Base-by-base conservation (phyloP, 2,888 invertebrate genomes). In the Allolobophora icterica region DNA sequence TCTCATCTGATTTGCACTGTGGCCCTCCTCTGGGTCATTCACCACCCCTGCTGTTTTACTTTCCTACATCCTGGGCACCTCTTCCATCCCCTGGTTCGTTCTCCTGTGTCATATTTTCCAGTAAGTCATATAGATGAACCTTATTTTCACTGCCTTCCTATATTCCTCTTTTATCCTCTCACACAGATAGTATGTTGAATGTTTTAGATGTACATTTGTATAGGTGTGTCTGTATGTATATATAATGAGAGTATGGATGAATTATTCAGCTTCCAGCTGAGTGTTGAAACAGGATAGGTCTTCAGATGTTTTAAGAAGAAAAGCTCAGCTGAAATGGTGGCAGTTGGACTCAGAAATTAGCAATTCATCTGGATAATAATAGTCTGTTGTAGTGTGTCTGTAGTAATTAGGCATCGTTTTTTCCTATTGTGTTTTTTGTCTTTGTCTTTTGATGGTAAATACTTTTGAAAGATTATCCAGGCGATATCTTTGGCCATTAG, bases 1-100 rank as follows among this genome's bases (percentile, higher is more conserved):
- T 33, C 89, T n/a, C 45, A 3, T 89, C 45, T 89, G 45, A 87
- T 89, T 91, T 87, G 42, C 89, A 40, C 91, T 87, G n/a, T 33
- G 35, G 89, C 24, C 1, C 84, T 84, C 84, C 42, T 40, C 38
- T 71, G 87, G 33, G 40, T 35, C 19, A 84, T 91, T 35, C 21
- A 35, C 58, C 42, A 40, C n/a, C 58, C 58, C 19, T 52, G 52
- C 24, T 21, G 52, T 89, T 45, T 35, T 84, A 17, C 45, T 45
- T 38, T 52, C 24, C 34, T 24, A 13, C 35, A 24, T 34, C 17
- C 34, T 52, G 30, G 38, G 30, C 58, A 6, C 42, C 21, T 89
- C 89, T n/a, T 45, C 38, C 89, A 11, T 35, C 35, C 45, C 87
- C 71, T 89, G 35, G 30, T 52, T n/a, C 38, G 2, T 42, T 40